Base-by-base conservation (phyloP, 2,797 vertebrate genomes). In the Yasuhikotakia modesta region DNA sequence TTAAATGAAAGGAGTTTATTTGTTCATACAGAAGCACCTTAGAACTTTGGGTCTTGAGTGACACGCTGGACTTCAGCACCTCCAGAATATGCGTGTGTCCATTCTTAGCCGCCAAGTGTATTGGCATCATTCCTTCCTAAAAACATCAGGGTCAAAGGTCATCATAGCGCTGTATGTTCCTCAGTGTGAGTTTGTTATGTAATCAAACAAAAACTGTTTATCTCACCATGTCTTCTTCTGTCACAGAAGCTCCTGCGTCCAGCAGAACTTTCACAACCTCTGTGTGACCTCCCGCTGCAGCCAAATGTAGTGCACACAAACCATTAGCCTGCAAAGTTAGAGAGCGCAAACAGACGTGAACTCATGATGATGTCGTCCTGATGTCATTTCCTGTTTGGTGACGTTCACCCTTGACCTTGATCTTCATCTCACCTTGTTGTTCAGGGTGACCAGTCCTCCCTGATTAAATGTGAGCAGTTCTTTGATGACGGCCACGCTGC, bases 61-160 rank as follows among this genome's bases (percentile, higher is more conserved):
- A 88, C 55, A 90, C 17, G 2, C 73, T 87, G 60, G 78, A 79
- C 78, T 87, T 90, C 53, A 90, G 75, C 7, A 84, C 89, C 21
- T 91, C 89, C 68, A 91, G 84, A 27, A 90, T 82, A 63, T 87
- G 83, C 50, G 84, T 88, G 82, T 91, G 90, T 16, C 90, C 90
- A 13, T 86, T 85, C 75, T 79, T 87, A 6, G 88, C 88, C 14
- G 88, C 89, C 73, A 90, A 74, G 45, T 91, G 90, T 57, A 90
- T 77, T 6, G 88, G 74, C 0, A 85, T 88, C 90, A 91, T 89
- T 30, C 88, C 89, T 24, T 90, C 88, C 90, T 91, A 76, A 12
- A 79, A 48, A 74, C 14, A 12, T 73, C 32, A 50, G 17, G 64
- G 70, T 64, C 60, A 76, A 17, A 48, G 57, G 65, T 63, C 52